Conservation (phyloP, 2,113 vertebrate genomes). For the Benitochromis conjunctus region DNA sequence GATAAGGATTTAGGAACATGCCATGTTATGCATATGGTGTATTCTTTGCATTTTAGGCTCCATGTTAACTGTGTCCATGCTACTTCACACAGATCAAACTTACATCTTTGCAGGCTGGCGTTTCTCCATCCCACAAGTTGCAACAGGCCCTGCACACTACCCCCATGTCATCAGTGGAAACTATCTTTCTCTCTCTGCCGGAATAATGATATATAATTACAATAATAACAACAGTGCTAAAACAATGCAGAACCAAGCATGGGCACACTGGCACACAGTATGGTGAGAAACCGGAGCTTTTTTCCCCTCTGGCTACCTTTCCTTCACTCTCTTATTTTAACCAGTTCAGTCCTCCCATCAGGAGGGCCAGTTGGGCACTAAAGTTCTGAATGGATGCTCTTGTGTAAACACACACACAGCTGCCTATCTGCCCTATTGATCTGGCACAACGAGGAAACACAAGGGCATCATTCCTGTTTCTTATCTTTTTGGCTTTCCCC, state of each 20-base stretch:
- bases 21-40: background rate
- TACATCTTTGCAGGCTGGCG: conserved; percentile 37
- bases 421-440: conserved; percentile 63
- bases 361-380: background rate
- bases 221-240: conserved; percentile 60
- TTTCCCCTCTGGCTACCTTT: background rate
- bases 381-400: conserved; percentile 30
- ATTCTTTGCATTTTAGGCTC: background rate
- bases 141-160: conserved; percentile 61
- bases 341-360: background rate
- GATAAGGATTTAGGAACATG: background rate
- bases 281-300: conserved; percentile 11
- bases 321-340: background rate
- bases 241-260: conserved; percentile 23
- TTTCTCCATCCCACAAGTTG: conserved; percentile 57
- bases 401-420: conserved; percentile 60
- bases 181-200: conserved; percentile 49
- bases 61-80: conserved; percentile 5
- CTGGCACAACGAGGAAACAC: conserved; percentile 72
- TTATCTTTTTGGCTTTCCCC: conserved; percentile 68
- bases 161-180: conserved; percentile 67
- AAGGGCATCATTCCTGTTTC: conserved; percentile 66
- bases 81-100: conserved; percentile 51
- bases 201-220: conserved; percentile 73
- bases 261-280: background rate